A percentile compares a stretch with the other conserved stretches of the same genome.
Evolutionary conservation across 2,888 invertebrate genomes (phyloP).

Genomic region (Archaeoteleia sp.): DNA sequence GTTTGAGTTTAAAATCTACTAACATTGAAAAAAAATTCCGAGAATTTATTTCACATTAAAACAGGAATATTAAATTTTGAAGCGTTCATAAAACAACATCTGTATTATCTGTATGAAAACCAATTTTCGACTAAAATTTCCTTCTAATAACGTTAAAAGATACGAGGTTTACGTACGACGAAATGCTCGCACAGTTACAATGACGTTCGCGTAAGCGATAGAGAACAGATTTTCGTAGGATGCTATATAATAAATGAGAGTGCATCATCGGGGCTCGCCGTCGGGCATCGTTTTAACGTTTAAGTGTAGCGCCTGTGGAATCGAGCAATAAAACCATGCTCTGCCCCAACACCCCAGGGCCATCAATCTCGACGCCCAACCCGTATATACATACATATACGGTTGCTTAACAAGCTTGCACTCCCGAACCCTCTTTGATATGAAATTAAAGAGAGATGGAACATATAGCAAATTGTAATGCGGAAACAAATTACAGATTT

Average conservation of each 20-base stretch:
- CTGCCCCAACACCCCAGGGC: conserved; percentile 63
- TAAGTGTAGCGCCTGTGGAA: conserved; percentile 50
- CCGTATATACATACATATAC: conserved; percentile 49
- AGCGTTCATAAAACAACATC: too few relatives aligned
- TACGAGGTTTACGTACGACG: background rate
- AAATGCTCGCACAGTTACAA: conserved; percentile 7
- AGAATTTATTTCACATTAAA: too few relatives aligned
- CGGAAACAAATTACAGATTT: conserved; percentile 44
- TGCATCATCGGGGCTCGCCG: conserved; percentile 54
- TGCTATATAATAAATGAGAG: conserved; percentile 57
- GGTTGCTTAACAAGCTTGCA: conserved; percentile 49
- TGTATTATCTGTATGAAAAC: too few relatives aligned
- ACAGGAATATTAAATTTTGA: too few relatives aligned
- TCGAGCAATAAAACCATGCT: conserved; percentile 66
- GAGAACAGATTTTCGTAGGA: conserved; percentile 39
- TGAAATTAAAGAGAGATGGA: conserved; percentile 51
- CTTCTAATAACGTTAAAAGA: too few relatives aligned
- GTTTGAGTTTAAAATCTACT: too few relatives aligned
- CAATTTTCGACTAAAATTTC: too few relatives aligned
- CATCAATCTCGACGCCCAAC: conserved; percentile 64
- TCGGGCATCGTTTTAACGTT: conserved; percentile 54
- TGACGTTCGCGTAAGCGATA: conserved; percentile 15
- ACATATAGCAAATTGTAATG: conserved; percentile 3
- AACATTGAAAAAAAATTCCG: too few relatives aligned
- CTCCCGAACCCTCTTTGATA: conserved; percentile 47